phyloP scores from a whole-genome alignment of 2,888 invertebrate genomes.

The Cerastis leucographa region DNA sequence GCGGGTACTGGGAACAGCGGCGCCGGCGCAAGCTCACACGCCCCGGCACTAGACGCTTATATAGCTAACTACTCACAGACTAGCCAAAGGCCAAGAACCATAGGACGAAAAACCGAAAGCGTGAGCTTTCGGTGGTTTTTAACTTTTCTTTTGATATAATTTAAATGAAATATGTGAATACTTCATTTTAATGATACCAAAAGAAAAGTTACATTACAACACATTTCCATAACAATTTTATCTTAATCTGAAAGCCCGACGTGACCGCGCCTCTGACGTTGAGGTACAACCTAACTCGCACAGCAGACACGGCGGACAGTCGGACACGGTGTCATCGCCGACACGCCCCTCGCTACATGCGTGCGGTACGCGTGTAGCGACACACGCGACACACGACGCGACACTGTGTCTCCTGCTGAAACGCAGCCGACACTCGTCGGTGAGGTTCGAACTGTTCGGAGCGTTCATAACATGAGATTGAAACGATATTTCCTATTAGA shows the following conservation, averaged over 20 bases:
- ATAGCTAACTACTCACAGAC: slow-evolving; percentile 1
- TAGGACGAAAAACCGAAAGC: too few relatives aligned
- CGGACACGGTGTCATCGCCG: slow-evolving; percentile 25
- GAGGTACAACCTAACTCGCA: not conserved
- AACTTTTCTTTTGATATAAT: too few relatives aligned
- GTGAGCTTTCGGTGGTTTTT: too few relatives aligned
- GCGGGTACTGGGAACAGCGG: slow-evolving; percentile 62
- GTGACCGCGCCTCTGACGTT: slow-evolving; percentile 10
- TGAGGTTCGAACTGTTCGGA: slow-evolving; percentile 9
- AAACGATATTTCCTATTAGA: slow-evolving; percentile 52
- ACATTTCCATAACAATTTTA: slow-evolving; percentile 14
- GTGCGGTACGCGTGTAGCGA: not conserved
- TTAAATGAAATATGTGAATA: too few relatives aligned
- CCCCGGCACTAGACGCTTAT: slow-evolving; percentile 15
- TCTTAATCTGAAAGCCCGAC: slow-evolving; percentile 14
- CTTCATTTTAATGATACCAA: slow-evolving; percentile 1
- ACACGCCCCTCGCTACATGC: slow-evolving; percentile 18
- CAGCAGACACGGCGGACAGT: slow-evolving; percentile 24
- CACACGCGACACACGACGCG: not conserved
- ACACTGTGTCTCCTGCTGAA: slow-evolving; percentile 48
- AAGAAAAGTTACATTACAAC: not conserved
- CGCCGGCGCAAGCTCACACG: slow-evolving; percentile 57
- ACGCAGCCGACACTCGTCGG: slow-evolving; percentile 23
- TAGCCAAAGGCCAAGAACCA: slow-evolving; percentile 1
- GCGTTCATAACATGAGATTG: slow-evolving; percentile 45